Conservation (phyloP, 2,113 vertebrate species). For the Lamprologus callipterus region DNA sequence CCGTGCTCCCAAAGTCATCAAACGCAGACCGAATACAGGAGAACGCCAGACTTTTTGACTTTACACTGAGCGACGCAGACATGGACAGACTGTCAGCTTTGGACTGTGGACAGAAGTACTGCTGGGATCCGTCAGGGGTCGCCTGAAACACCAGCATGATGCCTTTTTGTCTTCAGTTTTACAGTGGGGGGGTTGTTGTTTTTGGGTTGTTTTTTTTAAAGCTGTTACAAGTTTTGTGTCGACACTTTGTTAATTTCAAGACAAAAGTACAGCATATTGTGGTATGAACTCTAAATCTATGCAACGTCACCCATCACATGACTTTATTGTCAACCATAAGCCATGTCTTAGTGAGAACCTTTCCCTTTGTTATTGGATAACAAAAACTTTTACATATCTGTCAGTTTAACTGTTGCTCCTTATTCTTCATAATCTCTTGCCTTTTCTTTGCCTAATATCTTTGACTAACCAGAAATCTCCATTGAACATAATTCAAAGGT, state of each 20-base stretch:
- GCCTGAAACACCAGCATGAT: slow-evolving; percentile 22
- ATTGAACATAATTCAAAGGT: not conserved
- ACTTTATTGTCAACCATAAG: not conserved
- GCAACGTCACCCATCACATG: not conserved
- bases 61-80: slow-evolving; percentile 59
- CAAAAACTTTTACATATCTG: not conserved
- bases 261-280: not conserved
- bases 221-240: rapidly evolving
- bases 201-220: not conserved
- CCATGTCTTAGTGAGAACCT: not conserved
- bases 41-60: slow-evolving; percentile 71
- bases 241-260: not conserved
- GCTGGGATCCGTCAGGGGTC: slow-evolving; percentile 75
- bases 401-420: not conserved
- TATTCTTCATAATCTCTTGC: not conserved
- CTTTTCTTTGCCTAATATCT: not conserved
- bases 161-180: not conserved
- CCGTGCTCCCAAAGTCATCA: slow-evolving; percentile 75
- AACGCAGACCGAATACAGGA: slow-evolving; percentile 58
- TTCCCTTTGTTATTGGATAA: not conserved
- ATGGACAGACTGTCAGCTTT: slow-evolving; percentile 63
- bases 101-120: slow-evolving; percentile 69
- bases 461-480: not conserved
- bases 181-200: not conserved
- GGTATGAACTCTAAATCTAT: not conserved